These are phyloP conservation scores for Morus bassanus DNA, from an alignment of 2,797 vertebrate species.

Conservation along the genomic window DNA sequence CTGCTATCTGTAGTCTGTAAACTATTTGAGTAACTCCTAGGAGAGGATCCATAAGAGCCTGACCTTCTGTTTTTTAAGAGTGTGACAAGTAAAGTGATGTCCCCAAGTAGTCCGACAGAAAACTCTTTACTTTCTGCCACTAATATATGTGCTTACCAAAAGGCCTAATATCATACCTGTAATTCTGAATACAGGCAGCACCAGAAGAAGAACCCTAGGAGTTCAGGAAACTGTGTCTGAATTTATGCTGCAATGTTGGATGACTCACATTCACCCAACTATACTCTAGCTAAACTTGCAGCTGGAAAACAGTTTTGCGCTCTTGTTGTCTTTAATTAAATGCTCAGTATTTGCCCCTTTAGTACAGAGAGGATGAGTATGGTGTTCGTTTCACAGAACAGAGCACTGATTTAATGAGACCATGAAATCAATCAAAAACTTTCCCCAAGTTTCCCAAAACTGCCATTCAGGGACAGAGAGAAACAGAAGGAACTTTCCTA, in stretches of 20 bases:
- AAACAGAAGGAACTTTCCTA: neutral
- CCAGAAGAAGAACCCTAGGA: neutral
- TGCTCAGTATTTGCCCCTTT: neutral
- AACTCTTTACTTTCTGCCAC: neutral
- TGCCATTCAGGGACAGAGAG: neutral
- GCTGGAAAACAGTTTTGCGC: neutral
- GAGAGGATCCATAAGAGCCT: neutral
- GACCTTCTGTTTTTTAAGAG: neutral
- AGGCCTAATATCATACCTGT: neutral
- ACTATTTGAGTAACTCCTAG: neutral
- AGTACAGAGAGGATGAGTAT: neutral
- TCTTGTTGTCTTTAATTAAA: neutral
- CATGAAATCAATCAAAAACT: neutral
- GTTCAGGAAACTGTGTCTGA: neutral
- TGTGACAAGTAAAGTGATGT: neutral
- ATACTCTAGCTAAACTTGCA: neutral
- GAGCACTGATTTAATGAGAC: neutral
- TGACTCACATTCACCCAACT: neutral
- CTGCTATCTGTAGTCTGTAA: neutral
- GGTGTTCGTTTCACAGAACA: neutral
- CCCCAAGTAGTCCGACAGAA: neutral
- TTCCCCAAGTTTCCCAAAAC: neutral
- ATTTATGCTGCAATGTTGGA: neutral
- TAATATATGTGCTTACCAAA: neutral
- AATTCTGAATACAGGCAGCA: neutral